These are phyloP conservation scores for Macroglossus sobrinus DNA, from an alignment of 2,113 vertebrate species.

Conservation along the genomic window DNA sequence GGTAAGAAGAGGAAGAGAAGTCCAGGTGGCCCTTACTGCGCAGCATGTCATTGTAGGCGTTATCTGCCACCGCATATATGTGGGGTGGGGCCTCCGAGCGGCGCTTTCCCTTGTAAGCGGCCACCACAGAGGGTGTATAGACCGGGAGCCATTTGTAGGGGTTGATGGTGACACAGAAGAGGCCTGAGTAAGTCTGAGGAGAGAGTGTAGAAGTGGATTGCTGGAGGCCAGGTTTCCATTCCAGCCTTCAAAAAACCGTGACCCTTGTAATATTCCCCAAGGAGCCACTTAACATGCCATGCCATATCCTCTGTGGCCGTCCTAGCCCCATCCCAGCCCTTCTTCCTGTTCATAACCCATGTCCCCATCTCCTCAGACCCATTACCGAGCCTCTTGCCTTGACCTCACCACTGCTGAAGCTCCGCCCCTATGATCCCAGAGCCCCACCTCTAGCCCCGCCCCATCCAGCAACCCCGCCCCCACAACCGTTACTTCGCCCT, in stretches of 20 bases:
- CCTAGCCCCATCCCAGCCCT: not conserved
- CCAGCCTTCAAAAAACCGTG: not conserved
- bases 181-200: constrained; percentile 93
- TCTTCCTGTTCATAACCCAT: not conserved
- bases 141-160: constrained; percentile 97
- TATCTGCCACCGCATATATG: constrained; percentile 94
- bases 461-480: not conserved
- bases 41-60: constrained; percentile 95
- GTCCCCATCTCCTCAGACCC: too few species aligned
- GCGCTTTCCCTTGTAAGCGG: constrained; percentile 93
- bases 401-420: not conserved
- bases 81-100: constrained; percentile 91
- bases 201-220: not conserved
- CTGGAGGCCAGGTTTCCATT: not conserved
- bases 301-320: not conserved
- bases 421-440: not conserved
- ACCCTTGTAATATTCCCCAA: not conserved
- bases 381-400: not conserved
- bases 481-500: not conserved
- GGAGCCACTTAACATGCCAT: not conserved
- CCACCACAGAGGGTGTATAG: constrained; percentile 90
- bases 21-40: constrained; percentile 85
- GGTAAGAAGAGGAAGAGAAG: not conserved
- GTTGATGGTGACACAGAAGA: constrained; percentile 96
- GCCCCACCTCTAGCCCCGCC: not conserved